A percentile compares a stretch with the other conserved stretches of the same genome.
phyloP scores from a whole-genome alignment of 2,797 vertebrate genomes.

The Pelochelys cantorii region DNA sequence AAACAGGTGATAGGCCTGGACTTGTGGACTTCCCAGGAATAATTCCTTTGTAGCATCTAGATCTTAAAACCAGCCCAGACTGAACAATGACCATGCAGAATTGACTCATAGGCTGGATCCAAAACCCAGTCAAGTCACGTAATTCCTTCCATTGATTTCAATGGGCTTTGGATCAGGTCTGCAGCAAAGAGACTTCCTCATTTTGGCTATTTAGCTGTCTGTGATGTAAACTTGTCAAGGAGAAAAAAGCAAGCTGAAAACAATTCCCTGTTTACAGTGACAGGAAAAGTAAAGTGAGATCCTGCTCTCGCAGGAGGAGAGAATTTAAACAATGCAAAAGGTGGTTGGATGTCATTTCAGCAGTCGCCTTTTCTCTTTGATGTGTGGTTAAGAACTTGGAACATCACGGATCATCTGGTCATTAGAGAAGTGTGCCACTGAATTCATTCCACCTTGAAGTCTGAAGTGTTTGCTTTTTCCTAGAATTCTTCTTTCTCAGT shows the following conservation, averaged over 20 bases:
- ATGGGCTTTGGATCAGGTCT: neutral
- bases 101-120: neutral
- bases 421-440: conserved; percentile 73
- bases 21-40: neutral
- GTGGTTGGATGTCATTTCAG: conserved; percentile 73
- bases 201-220: conserved; percentile 31
- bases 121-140: neutral
- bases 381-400: conserved; percentile 71
- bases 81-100: accelerated
- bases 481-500: conserved; percentile 42
- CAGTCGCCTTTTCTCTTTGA: conserved; percentile 79
- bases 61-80: neutral
- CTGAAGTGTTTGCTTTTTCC: conserved; percentile 79
- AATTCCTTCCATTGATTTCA: neutral
- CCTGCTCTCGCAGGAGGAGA: conserved; percentile 55
- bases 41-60: accelerated
- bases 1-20: neutral
- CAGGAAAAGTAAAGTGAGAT: conserved; percentile 70
- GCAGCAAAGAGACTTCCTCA: conserved; percentile 3
- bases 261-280: conserved; percentile 65
- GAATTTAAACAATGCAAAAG: conserved; percentile 72
- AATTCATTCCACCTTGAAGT: conserved; percentile 77
- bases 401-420: conserved; percentile 71
- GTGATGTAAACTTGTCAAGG: conserved; percentile 53
- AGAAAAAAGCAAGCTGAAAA: conserved; percentile 55